A percentile compares a stretch with the other conserved stretches of the same genome.
These are phyloP conservation scores for Coptodon bakossiorum DNA, from an alignment of 2,113 vertebrate species.

Conservation along the genomic window DNA sequence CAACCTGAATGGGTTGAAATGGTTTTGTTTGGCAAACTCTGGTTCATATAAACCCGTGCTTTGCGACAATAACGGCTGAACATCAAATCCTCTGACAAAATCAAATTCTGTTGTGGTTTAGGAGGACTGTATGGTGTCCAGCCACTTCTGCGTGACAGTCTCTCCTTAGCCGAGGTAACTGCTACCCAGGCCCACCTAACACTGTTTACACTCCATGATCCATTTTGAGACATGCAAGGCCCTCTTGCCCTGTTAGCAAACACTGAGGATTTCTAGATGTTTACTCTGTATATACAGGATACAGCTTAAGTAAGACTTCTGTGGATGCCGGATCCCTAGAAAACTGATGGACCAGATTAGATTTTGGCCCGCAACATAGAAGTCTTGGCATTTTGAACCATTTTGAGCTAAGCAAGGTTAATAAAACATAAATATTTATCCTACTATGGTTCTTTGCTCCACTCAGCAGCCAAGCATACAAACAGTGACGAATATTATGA, in stretches of 20 bases:
- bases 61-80: conserved; percentile 3
- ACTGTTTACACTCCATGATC: conserved; percentile 71
- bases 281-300: conserved; percentile 74
- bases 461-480: conserved; percentile 34
- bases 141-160: conserved; percentile 68
- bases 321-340: conserved; percentile 43
- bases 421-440: conserved; percentile 69
- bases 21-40: conserved; percentile 1
- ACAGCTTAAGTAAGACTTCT: conserved; percentile 67
- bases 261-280: conserved; percentile 68
- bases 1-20: background rate
- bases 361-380: conserved; percentile 38
- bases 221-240: conserved; percentile 68
- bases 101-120: conserved; percentile 35
- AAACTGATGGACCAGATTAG: conserved; percentile 69
- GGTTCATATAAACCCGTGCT: conserved; percentile 2
- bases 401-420: conserved; percentile 58
- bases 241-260: conserved; percentile 50
- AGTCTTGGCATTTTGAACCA: conserved; percentile 53
- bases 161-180: conserved; percentile 61
- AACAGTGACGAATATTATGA: conserved; percentile 30
- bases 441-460: conserved; percentile 34
- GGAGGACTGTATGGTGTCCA: conserved; percentile 42
- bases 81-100: conserved; percentile 40
- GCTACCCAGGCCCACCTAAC: conserved; percentile 63